Evolutionary conservation across 2,113 vertebrate species (phyloP).

Genomic region (Rostratula benghalensis): DNA sequence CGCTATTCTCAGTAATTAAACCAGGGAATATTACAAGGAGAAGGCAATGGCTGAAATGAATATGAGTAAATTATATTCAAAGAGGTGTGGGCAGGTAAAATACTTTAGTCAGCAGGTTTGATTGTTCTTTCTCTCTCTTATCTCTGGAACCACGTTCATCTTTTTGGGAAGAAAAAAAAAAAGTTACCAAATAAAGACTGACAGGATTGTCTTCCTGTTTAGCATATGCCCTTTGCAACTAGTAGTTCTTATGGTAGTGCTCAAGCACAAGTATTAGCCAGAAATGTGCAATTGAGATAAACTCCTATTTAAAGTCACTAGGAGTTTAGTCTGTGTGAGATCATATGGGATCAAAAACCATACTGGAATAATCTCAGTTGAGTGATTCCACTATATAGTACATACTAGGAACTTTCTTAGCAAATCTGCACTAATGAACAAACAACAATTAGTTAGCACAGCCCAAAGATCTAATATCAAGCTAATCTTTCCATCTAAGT

Average conservation of each 20-base stretch:
- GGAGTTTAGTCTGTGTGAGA: neutral
- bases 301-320: neutral
- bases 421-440: neutral
- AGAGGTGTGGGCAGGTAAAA: neutral
- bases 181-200: neutral
- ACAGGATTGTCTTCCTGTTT: neutral
- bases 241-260: neutral
- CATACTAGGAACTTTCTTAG: neutral
- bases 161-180: neutral
- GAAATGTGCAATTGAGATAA: neutral
- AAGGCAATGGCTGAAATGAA: neutral
- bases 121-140: neutral
- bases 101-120: neutral
- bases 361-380: neutral
- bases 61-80: neutral
- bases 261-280: neutral
- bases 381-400: neutral
- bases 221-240: neutral
- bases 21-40: neutral
- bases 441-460: neutral
- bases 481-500: neutral
- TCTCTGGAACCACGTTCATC: neutral
- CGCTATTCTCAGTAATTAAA: slow-evolving; percentile 50
- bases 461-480: neutral
- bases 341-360: neutral